phyloP scores from a whole-genome alignment of 2,888 invertebrate genomes.

The Margaritifera margaritifera region DNA sequence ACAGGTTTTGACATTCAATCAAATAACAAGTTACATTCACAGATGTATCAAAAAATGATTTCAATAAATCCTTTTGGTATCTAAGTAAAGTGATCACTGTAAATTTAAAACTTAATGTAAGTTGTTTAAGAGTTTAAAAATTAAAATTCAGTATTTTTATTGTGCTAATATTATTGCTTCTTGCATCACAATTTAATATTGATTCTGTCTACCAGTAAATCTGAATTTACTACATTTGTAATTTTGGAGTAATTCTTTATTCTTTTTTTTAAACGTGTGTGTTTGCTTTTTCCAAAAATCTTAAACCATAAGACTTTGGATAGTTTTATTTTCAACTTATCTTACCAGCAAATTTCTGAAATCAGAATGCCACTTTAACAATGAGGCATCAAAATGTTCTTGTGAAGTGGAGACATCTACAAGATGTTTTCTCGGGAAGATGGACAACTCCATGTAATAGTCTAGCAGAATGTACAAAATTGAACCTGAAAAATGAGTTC shows the following conservation, averaged over 20 bases:
- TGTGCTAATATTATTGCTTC: background rate
- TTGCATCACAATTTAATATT: background rate
- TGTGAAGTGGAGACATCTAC: slow-evolving; percentile 25
- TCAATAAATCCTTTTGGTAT: too few relatives aligned
- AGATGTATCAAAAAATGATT: too few relatives aligned
- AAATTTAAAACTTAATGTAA: too few relatives aligned
- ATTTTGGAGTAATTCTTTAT: too few relatives aligned
- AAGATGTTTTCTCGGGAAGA: slow-evolving; percentile 27
- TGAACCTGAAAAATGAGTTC: slow-evolving; percentile 34
- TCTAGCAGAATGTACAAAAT: slow-evolving; percentile 29
- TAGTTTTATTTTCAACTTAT: background rate
- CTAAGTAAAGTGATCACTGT: too few relatives aligned
- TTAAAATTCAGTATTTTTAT: background rate
- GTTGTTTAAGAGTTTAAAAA: too few relatives aligned
- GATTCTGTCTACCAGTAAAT: background rate
- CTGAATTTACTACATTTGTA: background rate
- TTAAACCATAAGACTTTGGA: too few relatives aligned
- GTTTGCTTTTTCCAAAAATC: too few relatives aligned
- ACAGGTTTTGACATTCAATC: too few relatives aligned
- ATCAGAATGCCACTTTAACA: slow-evolving; percentile 49
- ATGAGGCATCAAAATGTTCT: slow-evolving; percentile 26
- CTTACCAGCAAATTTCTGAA: slow-evolving; percentile 46
- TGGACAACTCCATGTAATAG: slow-evolving; percentile 27
- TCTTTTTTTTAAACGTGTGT: too few relatives aligned
- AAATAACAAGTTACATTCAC: too few relatives aligned